Evolutionary conservation across 2,797 vertebrate species (phyloP).

Genomic region (Spatula versicolor): DNA sequence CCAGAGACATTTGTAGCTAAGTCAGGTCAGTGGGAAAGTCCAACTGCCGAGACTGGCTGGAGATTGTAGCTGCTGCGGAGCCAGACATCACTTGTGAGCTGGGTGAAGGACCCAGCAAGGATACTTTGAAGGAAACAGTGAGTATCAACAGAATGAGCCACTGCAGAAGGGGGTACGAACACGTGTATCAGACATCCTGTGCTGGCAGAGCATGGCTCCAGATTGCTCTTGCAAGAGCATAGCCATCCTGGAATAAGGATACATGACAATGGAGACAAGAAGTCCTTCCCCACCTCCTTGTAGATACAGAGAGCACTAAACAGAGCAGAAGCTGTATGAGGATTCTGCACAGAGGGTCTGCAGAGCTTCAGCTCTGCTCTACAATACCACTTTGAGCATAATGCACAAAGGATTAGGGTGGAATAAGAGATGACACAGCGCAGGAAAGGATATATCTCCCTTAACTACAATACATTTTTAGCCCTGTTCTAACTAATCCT

Average conservation of each 20-base stretch:
- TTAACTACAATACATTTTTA: constrained; percentile 28
- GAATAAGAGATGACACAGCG: background rate
- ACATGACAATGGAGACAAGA: background rate
- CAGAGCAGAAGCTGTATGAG: background rate
- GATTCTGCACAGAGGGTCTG: background rate
- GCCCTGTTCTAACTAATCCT: constrained; percentile 28
- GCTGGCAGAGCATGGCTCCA: background rate
- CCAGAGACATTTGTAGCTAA: constrained; percentile 72
- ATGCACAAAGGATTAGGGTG: background rate
- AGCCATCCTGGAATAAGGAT: background rate
- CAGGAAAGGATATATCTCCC: background rate
- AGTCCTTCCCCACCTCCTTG: background rate
- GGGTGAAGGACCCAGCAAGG: background rate
- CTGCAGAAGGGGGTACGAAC: background rate
- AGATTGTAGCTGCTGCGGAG: background rate
- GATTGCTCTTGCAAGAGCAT: background rate
- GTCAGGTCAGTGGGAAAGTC: constrained; percentile 75
- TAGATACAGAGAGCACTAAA: background rate
- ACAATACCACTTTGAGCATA: background rate
- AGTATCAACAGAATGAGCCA: background rate
- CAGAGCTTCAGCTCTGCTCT: background rate
- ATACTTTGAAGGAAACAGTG: background rate
- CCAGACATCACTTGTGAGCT: background rate
- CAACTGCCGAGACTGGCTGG: constrained; percentile 50
- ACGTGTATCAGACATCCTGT: background rate